A percentile compares a stretch with the other conserved stretches of the same genome.
Evolutionary conservation across 2,797 vertebrate genomes (phyloP).

Genomic region (Mormyrops attenuatus): DNA sequence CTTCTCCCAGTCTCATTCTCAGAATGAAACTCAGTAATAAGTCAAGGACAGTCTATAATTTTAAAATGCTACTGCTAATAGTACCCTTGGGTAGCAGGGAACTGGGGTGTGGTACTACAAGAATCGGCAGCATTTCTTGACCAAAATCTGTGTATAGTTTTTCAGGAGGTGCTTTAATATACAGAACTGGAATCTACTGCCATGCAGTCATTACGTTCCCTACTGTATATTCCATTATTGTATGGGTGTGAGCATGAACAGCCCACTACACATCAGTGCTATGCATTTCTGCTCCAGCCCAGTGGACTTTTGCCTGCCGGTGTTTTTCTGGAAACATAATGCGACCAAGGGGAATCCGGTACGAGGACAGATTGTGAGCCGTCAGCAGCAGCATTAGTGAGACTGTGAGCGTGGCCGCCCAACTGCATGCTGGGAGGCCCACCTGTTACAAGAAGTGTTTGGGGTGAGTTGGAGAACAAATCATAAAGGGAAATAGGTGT

Average conservation of each 20-base stretch:
- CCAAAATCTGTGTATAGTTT: not conserved
- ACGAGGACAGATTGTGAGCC: constrained; percentile 38
- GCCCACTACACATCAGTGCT: constrained; percentile 46
- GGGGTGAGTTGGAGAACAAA: not conserved
- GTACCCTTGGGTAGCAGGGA: not conserved
- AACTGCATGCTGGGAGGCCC: constrained; percentile 64
- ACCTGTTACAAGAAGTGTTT: constrained; percentile 40
- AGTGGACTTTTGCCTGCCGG: constrained; percentile 39
- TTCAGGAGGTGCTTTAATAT: not conserved
- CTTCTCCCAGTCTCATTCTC: not conserved
- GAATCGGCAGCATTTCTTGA: not conserved
- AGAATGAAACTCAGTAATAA: not conserved
- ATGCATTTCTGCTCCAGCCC: constrained; percentile 43
- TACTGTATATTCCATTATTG: not conserved
- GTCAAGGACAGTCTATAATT: not conserved
- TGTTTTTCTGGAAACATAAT: constrained; percentile 54
- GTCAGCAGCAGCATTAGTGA: constrained; percentile 58
- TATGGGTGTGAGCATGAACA: not conserved
- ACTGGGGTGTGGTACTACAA: not conserved
- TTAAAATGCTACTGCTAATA: not conserved
- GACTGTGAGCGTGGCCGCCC: constrained; percentile 52
- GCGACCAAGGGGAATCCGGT: constrained; percentile 49
- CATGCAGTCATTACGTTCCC: not conserved
- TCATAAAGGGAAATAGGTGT: not conserved
- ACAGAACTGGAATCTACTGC: not conserved